phyloP scores from a whole-genome alignment of 2,888 invertebrate species.

The Drosophila picticornis region DNA sequence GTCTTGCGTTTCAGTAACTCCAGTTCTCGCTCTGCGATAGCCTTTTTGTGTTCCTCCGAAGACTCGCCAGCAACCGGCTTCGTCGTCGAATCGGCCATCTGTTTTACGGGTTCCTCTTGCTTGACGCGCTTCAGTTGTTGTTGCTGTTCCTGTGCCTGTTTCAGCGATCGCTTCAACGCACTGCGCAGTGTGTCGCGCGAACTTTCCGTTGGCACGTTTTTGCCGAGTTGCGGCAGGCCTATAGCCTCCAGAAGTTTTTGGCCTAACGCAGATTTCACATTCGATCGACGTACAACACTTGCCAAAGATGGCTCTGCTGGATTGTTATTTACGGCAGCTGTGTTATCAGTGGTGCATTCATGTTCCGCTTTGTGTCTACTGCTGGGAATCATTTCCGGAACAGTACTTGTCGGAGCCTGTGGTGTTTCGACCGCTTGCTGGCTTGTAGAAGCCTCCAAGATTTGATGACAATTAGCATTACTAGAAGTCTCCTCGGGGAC shows the following conservation, averaged over 20 bases:
- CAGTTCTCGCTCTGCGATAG: constrained; percentile 67
- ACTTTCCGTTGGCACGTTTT: constrained; percentile 50
- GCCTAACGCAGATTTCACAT: constrained; percentile 71
- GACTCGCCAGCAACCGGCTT: constrained; percentile 67
- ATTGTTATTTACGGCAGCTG: constrained; percentile 4
- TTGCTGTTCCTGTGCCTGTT: constrained; percentile 81
- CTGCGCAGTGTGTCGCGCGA: constrained; percentile 74
- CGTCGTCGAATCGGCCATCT: constrained; percentile 82
- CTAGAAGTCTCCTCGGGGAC: not conserved
- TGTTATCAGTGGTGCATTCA: constrained; percentile 6
- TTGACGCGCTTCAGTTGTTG: constrained; percentile 73
- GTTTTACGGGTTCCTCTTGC: constrained; percentile 76
- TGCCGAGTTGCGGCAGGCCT: constrained; percentile 73
- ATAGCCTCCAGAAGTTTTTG: constrained; percentile 81
- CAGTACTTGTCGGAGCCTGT: constrained; percentile 59
- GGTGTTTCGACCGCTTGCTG: constrained; percentile 5
- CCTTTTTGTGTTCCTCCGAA: constrained; percentile 71
- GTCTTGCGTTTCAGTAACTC: constrained; percentile 70
- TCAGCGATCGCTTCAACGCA: constrained; percentile 78
- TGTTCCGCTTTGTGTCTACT: not conserved
- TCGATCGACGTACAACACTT: constrained; percentile 50
- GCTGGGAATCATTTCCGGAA: constrained; percentile 27
- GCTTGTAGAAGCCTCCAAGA: not conserved
- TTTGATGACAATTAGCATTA: not conserved
- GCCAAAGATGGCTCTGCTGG: constrained; percentile 17